These are phyloP conservation scores for human (Homo sapiens) DNA, from an alignment of 2,113 vertebrate species.

Conservation along the genomic window GRCh38 chr1:191231001-191231500, in stretches of 20 bases:
- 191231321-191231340: background rate
- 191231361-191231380: background rate
- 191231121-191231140: background rate
- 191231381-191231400: background rate
- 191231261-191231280: background rate
- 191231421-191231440: background rate
- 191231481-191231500: background rate
- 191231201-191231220: background rate
- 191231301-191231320: background rate
- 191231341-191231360: background rate
- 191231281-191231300: background rate
- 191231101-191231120: background rate
- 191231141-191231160: background rate
- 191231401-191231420: background rate
- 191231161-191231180: background rate
- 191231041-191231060: background rate
- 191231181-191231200: background rate
- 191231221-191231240: background rate
- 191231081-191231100: background rate
- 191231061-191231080: background rate
- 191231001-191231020: too few relatives aligned
- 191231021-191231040: background rate
- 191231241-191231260: background rate
- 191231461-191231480: background rate
- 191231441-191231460: background rate